Evolutionary conservation across 2,113 vertebrate species (phyloP).

Genomic region (Parotia lawesii): DNA sequence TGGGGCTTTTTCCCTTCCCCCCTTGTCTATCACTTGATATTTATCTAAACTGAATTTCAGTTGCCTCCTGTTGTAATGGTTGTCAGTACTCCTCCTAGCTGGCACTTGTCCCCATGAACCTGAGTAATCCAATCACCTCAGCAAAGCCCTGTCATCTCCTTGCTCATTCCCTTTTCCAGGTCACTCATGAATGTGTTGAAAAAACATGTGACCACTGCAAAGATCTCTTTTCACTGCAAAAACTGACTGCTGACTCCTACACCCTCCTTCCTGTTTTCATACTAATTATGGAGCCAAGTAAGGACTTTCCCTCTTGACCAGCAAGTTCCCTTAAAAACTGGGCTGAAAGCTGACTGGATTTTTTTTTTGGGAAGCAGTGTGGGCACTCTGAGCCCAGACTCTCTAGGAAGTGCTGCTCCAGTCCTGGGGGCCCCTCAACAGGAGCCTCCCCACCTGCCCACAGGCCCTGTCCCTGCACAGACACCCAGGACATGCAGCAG

Average conservation of each 20-base stretch:
- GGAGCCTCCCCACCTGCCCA: neutral
- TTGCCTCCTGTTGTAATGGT: neutral
- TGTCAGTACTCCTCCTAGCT: neutral
- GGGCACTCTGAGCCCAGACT: neutral
- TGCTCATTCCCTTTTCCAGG: slow-evolving; percentile 23
- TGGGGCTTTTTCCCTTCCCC: neutral
- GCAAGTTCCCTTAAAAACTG: neutral
- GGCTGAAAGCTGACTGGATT: neutral
- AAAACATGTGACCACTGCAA: neutral
- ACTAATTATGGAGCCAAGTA: neutral
- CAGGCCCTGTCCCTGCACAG: neutral
- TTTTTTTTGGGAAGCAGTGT: neutral
- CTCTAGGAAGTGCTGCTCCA: neutral
- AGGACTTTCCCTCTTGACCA: neutral
- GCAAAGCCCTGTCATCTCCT: neutral
- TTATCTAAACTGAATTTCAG: slow-evolving; percentile 42
- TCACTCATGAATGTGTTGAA: neutral
- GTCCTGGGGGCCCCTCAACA: neutral
- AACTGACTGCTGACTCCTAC: slow-evolving; percentile 14
- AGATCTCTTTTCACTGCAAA: neutral
- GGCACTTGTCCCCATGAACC: neutral
- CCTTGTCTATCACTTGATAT: neutral
- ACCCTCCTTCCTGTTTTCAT: slow-evolving; percentile 34
- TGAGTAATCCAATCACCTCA: slow-evolving; percentile 12
- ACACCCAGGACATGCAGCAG: neutral